Evolutionary conservation across 2,113 vertebrate species (phyloP).

Genomic region (Dicentrarchus labrax): DNA sequence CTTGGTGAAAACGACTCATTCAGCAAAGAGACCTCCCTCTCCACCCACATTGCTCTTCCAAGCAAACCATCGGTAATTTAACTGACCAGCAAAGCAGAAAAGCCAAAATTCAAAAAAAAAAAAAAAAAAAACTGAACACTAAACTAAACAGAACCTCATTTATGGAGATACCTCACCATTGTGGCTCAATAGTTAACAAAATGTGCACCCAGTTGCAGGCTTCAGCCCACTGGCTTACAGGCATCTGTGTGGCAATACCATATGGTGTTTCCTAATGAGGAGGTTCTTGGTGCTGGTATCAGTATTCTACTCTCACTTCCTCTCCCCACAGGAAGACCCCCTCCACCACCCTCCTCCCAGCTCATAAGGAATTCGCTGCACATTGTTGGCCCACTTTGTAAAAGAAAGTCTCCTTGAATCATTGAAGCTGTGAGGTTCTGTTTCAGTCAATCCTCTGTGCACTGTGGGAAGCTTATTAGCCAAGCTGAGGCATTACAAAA

Average conservation of each 20-base stretch:
- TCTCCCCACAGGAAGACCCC: conserved; percentile 72
- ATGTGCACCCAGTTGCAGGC: conserved; percentile 52
- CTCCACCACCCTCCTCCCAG: conserved; percentile 4
- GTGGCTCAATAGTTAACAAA: conserved; percentile 45
- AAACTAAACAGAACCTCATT: conserved; percentile 6
- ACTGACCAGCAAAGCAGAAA: conserved; percentile 45
- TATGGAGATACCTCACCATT: conserved; percentile 25
- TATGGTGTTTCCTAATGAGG: conserved; percentile 81
- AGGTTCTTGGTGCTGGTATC: conserved; percentile 72
- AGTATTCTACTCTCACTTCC: conserved; percentile 76
- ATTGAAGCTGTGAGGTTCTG: conserved; percentile 73
- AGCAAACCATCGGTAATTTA: conserved; percentile 26
- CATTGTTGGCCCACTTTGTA: conserved; percentile 78
- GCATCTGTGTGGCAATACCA: conserved; percentile 70
- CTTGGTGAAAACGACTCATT: conserved; percentile 1
- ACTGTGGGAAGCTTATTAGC: conserved; percentile 76
- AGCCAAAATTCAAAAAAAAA: background rate
- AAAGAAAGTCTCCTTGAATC: conserved; percentile 80
- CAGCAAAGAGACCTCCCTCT: background rate
- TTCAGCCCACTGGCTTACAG: conserved; percentile 74
- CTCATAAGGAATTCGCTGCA: conserved; percentile 76
- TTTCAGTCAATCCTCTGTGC: conserved; percentile 74
- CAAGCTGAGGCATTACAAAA: conserved; percentile 73
- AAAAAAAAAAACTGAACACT: background rate
- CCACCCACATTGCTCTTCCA: background rate